These are phyloP conservation scores for Dendrocopos noguchii DNA, from an alignment of 2,113 vertebrate genomes.

Conservation along the genomic window DNA sequence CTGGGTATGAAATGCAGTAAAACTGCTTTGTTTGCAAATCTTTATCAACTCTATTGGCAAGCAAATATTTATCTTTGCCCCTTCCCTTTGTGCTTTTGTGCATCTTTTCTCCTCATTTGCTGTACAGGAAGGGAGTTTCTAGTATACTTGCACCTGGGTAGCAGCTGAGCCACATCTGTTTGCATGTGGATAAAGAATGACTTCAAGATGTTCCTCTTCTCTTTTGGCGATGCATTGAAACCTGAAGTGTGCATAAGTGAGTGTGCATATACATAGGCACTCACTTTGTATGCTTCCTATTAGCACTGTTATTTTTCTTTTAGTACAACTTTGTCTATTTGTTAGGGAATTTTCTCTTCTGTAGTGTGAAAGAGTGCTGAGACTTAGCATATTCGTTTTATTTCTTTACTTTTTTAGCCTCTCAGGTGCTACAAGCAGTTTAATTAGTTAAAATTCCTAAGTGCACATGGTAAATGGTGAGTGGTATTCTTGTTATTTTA, in stretches of 20 bases:
- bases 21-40: not conserved
- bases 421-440: not conserved
- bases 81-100: not conserved
- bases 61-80: not conserved
- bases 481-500: not conserved
- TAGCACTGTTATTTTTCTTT: not conserved
- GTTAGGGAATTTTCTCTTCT: not conserved
- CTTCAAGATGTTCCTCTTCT: not conserved
- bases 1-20: not conserved
- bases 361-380: not conserved
- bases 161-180: conserved; percentile 21
- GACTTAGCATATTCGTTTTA: no score
- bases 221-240: not conserved
- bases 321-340: not conserved
- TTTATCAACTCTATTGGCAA: not conserved
- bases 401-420: not conserved
- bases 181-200: not conserved
- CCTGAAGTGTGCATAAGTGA: not conserved
- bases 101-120: not conserved
- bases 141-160: not conserved
- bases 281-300: not conserved
- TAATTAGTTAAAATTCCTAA: not conserved
- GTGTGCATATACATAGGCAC: not conserved
- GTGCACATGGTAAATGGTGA: not conserved
- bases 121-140: not conserved